Percentiles rank a stretch among this genome's conserved stretches.
Conservation (phyloP, 2,888 invertebrate genomes). For the Drosophila mulleri region DNA sequence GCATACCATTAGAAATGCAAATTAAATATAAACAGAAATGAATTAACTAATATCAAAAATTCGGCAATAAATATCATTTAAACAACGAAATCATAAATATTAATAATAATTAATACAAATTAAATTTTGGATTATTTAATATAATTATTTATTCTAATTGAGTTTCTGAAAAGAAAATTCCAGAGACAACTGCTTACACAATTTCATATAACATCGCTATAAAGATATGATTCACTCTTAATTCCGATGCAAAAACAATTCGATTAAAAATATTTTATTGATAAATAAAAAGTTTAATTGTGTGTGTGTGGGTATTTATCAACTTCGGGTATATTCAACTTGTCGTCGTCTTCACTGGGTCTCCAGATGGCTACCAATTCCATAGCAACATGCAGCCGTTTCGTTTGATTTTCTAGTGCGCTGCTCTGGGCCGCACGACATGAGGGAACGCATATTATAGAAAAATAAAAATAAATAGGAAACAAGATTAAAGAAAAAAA, state of each 20-base stretch:
- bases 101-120: no score
- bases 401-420: slow-evolving; percentile 10
- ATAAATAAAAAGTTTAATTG: background rate
- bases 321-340: background rate
- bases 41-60: no score
- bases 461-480: slow-evolving; percentile 27
- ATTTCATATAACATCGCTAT: background rate
- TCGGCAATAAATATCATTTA: no score
- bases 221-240: background rate
- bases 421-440: slow-evolving; percentile 54
- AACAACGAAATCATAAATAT: no score
- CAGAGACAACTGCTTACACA: background rate
- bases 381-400: slow-evolving; percentile 31
- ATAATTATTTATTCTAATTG: no score
- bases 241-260: background rate
- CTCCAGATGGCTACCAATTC: slow-evolving; percentile 28
- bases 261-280: background rate
- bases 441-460: slow-evolving; percentile 60
- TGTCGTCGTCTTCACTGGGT: slow-evolving; percentile 23
- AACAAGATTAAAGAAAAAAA: background rate
- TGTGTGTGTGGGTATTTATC: background rate
- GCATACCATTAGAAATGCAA: no score
- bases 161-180: background rate
- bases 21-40: no score
- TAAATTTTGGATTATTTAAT: no score